Conservation (phyloP, 2,113 vertebrate species). For the Pterophyllum scalare region DNA sequence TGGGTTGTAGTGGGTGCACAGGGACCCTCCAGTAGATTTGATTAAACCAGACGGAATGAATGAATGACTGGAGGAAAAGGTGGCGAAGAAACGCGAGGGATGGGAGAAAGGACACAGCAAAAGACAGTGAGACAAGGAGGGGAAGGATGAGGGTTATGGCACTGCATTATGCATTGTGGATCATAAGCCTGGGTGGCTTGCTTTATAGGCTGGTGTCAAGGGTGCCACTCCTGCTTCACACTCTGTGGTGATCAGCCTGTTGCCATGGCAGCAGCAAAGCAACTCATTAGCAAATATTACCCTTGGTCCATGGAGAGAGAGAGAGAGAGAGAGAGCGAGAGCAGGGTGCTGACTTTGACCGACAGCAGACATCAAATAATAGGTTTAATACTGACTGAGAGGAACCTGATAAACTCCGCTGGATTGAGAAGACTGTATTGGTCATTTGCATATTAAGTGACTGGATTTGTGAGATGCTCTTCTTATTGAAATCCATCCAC, state of each 20-base stretch:
- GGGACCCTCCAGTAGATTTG: constrained; percentile 25
- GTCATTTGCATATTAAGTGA: constrained; percentile 13
- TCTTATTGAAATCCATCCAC: constrained; percentile 9
- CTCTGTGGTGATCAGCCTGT: constrained; percentile 54
- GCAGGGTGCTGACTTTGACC: constrained; percentile 40
- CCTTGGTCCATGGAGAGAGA: not conserved
- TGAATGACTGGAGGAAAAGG: not conserved
- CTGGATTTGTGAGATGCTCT: constrained; percentile 28
- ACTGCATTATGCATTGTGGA: constrained; percentile 73
- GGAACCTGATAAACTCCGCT: constrained; percentile 15
- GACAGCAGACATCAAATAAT: constrained; percentile 51
- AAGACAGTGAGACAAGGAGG: constrained; percentile 12
- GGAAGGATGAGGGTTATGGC: constrained; percentile 38
- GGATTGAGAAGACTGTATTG: constrained; percentile 3
- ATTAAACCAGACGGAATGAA: constrained; percentile 59
- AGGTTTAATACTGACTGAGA: constrained; percentile 20
- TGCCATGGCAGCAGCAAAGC: constrained; percentile 69
- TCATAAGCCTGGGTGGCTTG: constrained; percentile 51
- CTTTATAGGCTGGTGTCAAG: constrained; percentile 61
- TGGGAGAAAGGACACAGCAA: not conserved
- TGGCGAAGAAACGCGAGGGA: not conserved
- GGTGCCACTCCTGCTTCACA: constrained; percentile 62
- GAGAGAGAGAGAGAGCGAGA: not conserved
- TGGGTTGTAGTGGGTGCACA: constrained; percentile 5
- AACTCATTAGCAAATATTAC: constrained; percentile 69